These are phyloP conservation scores for Caretta caretta DNA, from an alignment of 2,113 vertebrate species.

Conservation along the genomic window DNA sequence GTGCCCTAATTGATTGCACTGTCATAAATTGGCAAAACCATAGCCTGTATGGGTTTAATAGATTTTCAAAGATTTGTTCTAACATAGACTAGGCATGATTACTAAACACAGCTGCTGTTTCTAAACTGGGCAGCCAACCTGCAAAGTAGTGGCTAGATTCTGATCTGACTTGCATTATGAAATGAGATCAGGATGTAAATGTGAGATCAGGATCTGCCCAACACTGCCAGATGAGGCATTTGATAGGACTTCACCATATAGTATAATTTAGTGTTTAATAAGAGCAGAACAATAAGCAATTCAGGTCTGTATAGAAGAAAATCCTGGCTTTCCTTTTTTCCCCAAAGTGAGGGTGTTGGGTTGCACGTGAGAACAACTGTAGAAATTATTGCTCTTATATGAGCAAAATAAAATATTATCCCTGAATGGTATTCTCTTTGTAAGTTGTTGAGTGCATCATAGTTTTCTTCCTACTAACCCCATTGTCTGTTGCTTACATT, in stretches of 20 bases:
- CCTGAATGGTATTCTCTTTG: neutral
- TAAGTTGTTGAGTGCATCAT: slow-evolving; percentile 26
- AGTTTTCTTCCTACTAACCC: neutral
- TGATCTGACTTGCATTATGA: neutral
- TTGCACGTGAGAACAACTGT: neutral
- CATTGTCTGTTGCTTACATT: neutral
- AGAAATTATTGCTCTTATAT: neutral
- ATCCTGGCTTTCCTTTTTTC: neutral
- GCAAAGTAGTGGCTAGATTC: neutral
- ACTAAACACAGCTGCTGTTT: neutral
- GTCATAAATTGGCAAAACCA: slow-evolving; percentile 30
- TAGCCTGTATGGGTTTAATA: neutral
- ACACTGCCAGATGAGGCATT: neutral
- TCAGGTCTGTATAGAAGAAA: neutral
- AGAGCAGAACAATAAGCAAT: neutral
- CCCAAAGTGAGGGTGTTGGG: neutral
- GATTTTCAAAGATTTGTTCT: slow-evolving; percentile 39
- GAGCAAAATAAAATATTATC: neutral
- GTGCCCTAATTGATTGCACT: neutral
- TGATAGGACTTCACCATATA: neutral
- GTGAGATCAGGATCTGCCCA: neutral
- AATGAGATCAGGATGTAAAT: neutral
- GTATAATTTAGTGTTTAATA: neutral
- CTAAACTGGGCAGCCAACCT: neutral
- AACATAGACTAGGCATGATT: neutral